Evolutionary conservation across 92 coral and sea anemone species (phyloP), one percentile per base, ranked within the genome.

Genomic region (Zoanthus sansibaricus): DNA sequence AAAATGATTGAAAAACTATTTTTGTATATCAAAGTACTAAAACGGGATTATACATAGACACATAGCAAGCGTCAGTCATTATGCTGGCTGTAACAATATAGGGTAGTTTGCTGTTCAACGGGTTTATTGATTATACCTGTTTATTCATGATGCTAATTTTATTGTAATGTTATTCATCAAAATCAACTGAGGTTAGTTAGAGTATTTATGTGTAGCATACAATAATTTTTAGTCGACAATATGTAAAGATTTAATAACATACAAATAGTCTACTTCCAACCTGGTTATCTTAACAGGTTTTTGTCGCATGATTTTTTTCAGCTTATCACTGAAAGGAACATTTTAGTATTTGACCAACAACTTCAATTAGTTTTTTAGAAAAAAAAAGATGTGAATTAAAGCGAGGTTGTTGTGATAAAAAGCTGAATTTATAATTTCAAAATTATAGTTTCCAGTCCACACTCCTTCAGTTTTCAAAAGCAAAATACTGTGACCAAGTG

Each of bases 1-100:
- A 30, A 84, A 37, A 47, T 54, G 42, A 25, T 48, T 47, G 14
- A 70, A 16, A 25, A 79, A 21, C 73, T 80, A 80, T 80, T 80
- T 80, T 80, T 80, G 54, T 79, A 79, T 80, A 42, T 7, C 6
- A 20, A 9, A 45, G 75, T 62, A 20, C 74, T 69, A 20, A 51
- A 45, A 17, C 62, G 20, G 12, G 20, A 47, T 47, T 12, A 33
- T 12, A 13, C 9, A 12, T 18, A 47, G 72, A 13, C 42, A 78
- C 71, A 71, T 71, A 71, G 71, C 71, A 78, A 32, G 83, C 31
- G 7, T 32, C 15, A 1, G 83, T 21, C n/a, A 49, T 15, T 15
- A 10, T 59, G 30, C 54, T 33, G 55, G 71, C 46, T 71, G 32
- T 17, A 58, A 71, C 71, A 56, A 37, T 4, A 32, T 32, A 58